Conservation (phyloP, 1,140 invertebrate genomes). For the Lasioglossum albipes region DNA sequence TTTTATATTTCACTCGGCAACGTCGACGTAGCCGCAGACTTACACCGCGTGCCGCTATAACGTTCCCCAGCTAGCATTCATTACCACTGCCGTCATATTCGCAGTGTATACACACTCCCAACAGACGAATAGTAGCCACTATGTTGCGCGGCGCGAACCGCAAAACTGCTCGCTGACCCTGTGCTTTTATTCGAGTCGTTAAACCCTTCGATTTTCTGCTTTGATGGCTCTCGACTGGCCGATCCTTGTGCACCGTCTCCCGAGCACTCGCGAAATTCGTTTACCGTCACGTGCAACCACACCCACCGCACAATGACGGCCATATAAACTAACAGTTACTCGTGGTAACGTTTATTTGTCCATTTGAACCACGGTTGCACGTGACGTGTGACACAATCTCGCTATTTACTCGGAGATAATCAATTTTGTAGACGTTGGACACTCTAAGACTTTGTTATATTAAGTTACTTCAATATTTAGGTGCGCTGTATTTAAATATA, state of each 20-base stretch:
- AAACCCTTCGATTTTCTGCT: neutral
- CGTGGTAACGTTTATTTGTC: no score
- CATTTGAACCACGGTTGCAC: no score
- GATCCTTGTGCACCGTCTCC: no score
- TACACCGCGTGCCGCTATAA: conserved; percentile 17
- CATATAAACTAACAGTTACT: no score
- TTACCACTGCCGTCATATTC: conserved; percentile 29
- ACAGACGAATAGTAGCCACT: conserved; percentile 17
- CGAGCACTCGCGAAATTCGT: neutral
- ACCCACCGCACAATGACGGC: no score
- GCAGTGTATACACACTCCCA: neutral
- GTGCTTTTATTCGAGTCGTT: conserved; percentile 22
- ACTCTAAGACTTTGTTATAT: no score
- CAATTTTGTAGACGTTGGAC: no score
- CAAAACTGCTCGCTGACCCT: neutral
- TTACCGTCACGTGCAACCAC: no score
- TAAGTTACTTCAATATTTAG: no score
- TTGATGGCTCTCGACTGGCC: neutral
- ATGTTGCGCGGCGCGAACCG: conserved; percentile 33
- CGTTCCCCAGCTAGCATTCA: conserved; percentile 40
- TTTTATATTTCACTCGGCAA: conserved; percentile 59
- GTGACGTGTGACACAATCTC: no score
- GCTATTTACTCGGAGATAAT: no score
- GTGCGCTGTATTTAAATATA: no score
- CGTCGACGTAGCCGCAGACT: conserved; percentile 29